Conservation (phyloP, 2,113 vertebrate genomes). For the Aspidoscelis tigris region DNA sequence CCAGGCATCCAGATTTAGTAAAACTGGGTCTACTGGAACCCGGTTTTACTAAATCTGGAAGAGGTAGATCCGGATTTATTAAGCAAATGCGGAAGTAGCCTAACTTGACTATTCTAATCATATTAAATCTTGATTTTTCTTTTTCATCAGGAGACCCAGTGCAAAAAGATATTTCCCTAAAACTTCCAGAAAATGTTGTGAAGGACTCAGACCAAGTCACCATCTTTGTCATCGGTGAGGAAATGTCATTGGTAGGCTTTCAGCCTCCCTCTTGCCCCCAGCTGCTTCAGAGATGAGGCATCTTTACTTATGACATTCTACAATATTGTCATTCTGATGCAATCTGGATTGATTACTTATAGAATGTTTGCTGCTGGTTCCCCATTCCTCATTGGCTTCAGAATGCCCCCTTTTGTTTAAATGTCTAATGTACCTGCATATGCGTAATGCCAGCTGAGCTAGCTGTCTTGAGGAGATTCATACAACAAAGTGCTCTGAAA, state of each 20-base stretch:
- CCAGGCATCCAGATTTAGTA: too few species aligned
- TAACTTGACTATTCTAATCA: background rate
- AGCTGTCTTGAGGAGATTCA: background rate
- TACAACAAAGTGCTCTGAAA: background rate
- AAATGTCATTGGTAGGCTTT: conserved; percentile 12
- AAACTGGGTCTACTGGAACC: too few species aligned
- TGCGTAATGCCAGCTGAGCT: background rate
- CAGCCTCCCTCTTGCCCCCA: background rate
- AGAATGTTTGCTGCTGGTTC: background rate
- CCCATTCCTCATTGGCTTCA: background rate
- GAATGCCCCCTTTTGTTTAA: background rate
- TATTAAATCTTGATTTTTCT: conserved; percentile 28
- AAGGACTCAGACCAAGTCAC: conserved; percentile 57
- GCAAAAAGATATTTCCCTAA: conserved; percentile 63
- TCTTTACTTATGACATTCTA: background rate
- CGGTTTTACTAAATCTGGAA: too few species aligned
- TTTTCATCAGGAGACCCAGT: conserved; percentile 51
- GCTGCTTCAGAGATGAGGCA: too few species aligned
- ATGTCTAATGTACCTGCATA: background rate
- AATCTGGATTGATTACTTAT: background rate
- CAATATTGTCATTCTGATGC: background rate
- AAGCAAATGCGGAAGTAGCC: too few species aligned
- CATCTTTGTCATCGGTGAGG: conserved; percentile 60
- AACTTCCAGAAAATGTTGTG: conserved; percentile 56
- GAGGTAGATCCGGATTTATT: too few species aligned